Conservation (phyloP, 1,140 invertebrate genomes). For the Drosophila nigromelanica region DNA sequence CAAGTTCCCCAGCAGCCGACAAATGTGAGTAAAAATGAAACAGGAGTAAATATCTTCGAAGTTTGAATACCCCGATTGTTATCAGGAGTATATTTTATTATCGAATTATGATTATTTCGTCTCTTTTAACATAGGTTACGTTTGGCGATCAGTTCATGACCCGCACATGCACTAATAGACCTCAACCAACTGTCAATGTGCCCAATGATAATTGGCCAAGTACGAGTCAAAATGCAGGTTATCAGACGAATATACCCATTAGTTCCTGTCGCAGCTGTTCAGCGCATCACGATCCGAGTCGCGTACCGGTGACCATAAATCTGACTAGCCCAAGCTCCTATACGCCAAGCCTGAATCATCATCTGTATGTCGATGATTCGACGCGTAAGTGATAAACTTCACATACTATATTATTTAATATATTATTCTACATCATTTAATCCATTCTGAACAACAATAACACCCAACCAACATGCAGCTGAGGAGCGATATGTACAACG, state of each 20-base stretch:
- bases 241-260: too few species aligned
- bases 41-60: background rate
- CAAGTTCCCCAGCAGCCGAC: background rate
- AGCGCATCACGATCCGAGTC: too few species aligned
- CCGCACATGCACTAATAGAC: background rate
- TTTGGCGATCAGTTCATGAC: background rate
- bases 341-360: too few species aligned
- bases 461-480: conserved; percentile 12
- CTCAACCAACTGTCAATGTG: background rate
- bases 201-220: background rate
- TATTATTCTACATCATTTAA: background rate
- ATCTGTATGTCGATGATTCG: background rate
- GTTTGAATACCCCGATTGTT: too few species aligned
- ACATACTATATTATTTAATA: too few species aligned
- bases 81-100: too few species aligned
- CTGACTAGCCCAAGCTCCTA: too few species aligned
- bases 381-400: conserved; percentile 5
- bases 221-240: background rate
- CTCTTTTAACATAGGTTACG: background rate
- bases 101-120: too few species aligned
- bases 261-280: too few species aligned
- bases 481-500: conserved; percentile 44
- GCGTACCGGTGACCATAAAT: too few species aligned
- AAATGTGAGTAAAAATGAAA: background rate
- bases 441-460: background rate